Percentiles rank a stretch among this genome's conserved stretches.
These are phyloP conservation scores for Crocidura indochinensis DNA, from an alignment of 2,797 vertebrate species.

Conservation along the genomic window DNA sequence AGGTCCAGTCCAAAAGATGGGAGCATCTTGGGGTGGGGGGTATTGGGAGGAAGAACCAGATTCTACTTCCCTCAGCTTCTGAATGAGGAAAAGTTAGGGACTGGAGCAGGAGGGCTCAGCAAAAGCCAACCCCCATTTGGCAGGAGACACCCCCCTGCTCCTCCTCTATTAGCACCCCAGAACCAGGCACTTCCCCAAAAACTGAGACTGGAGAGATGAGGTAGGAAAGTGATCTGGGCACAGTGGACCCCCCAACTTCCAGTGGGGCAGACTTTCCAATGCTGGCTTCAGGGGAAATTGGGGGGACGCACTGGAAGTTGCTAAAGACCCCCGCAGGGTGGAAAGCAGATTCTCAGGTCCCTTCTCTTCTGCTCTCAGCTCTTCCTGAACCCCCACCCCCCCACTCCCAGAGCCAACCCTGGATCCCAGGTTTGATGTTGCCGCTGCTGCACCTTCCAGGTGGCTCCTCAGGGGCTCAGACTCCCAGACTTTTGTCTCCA, in stretches of 20 bases:
- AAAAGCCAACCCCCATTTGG: background rate
- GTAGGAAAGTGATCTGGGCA: background rate
- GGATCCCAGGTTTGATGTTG: conserved; percentile 81
- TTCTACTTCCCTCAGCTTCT: background rate
- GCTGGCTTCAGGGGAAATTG: background rate
- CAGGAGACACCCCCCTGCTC: conserved; percentile 47
- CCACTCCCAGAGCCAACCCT: conserved; percentile 69
- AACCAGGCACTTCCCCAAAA: background rate
- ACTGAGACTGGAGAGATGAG: background rate
- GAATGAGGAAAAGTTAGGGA: background rate
- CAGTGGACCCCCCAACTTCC: rapidly evolving
- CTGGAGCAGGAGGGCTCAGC: too few relatives aligned
- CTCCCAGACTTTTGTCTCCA: conserved; percentile 86
- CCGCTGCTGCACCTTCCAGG: conserved; percentile 85
- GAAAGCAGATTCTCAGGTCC: background rate
- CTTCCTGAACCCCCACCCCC: background rate
- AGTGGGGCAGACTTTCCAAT: background rate
- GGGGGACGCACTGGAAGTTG: background rate
- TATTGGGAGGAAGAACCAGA: background rate
- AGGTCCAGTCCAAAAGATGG: conserved; percentile 88
- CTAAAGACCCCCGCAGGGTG: background rate
- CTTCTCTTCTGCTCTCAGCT: background rate
- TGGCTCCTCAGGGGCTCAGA: conserved; percentile 87
- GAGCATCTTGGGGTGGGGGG: conserved; percentile 75
- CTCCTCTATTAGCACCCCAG: background rate